Percentiles rank a stretch among this genome's conserved stretches.
Evolutionary conservation across 2,797 vertebrate genomes (phyloP).

Genomic region (Rhinoraja longicauda): DNA sequence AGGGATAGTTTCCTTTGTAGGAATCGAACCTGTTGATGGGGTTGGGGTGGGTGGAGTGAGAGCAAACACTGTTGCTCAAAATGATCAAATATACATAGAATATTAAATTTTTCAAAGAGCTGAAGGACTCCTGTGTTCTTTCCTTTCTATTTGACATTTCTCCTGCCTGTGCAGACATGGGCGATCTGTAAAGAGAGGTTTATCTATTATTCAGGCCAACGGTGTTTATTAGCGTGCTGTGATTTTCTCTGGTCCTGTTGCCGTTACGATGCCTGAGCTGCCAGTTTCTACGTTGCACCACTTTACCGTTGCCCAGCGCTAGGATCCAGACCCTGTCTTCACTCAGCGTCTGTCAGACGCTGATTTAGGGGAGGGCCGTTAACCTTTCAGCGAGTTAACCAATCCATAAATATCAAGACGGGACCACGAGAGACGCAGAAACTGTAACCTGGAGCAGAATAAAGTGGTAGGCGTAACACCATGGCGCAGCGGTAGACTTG

Average conservation of each 20-base stretch:
- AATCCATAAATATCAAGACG: constrained; percentile 1
- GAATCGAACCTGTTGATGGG: background rate
- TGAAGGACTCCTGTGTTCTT: background rate
- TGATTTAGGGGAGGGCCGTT: background rate
- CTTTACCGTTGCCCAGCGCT: background rate
- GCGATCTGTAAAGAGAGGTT: constrained; percentile 13
- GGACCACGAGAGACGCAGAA: no score
- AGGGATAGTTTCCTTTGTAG: background rate
- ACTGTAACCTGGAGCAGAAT: no score
- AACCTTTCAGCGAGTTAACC: background rate
- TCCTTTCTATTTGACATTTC: constrained; percentile 16
- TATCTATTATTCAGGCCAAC: constrained; percentile 37
- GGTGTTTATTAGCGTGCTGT: background rate
- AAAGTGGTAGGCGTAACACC: no score
- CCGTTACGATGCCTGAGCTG: background rate
- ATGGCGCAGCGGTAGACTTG: no score
- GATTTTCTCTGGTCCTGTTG: background rate
- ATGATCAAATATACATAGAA: background rate
- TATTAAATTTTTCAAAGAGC: constrained; percentile 15
- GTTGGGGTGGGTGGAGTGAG: no score
- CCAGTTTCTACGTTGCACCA: background rate
- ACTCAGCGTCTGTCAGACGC: background rate
- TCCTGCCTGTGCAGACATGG: constrained; percentile 13
- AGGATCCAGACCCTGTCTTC: background rate
- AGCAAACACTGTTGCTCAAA: background rate